Percentiles rank a stretch among this genome's conserved stretches.
phyloP scores from a whole-genome alignment of 2,888 invertebrate species.

The Bedellia somnulentella region DNA sequence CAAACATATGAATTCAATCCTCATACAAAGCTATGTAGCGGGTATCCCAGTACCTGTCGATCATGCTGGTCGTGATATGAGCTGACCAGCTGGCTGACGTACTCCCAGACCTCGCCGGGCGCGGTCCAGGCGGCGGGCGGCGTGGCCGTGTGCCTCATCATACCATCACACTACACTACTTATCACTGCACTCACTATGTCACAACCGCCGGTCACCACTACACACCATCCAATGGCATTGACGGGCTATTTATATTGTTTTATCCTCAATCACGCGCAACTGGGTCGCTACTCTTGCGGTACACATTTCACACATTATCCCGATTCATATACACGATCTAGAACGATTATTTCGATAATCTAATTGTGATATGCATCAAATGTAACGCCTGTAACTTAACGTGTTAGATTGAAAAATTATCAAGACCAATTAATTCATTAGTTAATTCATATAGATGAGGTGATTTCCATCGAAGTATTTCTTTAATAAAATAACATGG shows the following conservation, averaged over 20 bases:
- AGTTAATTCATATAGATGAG: too few species aligned
- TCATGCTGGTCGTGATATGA: constrained; percentile 61
- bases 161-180: constrained; percentile 46
- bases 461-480: too few species aligned
- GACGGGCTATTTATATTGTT: constrained; percentile 60
- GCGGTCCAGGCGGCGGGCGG: constrained; percentile 49
- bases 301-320: constrained; percentile 39
- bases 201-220: constrained; percentile 9
- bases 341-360: too few species aligned
- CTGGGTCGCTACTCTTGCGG: constrained; percentile 54
- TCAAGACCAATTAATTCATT: too few species aligned
- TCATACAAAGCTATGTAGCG: too few species aligned
- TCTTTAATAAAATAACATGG: constrained; percentile 3
- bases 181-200: constrained; percentile 14
- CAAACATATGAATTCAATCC: too few species aligned
- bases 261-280: constrained; percentile 57
- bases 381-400: too few species aligned
- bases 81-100: constrained; percentile 66
- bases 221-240: constrained; percentile 31
- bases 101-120: constrained; percentile 68
- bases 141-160: constrained; percentile 52
- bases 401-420: too few species aligned
- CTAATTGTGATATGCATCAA: too few species aligned
- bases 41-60: constrained; percentile 41
- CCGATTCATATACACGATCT: too few species aligned